These are phyloP conservation scores for Bryconaethiops microstoma DNA, from an alignment of 2,797 vertebrate species.

Conservation along the genomic window DNA sequence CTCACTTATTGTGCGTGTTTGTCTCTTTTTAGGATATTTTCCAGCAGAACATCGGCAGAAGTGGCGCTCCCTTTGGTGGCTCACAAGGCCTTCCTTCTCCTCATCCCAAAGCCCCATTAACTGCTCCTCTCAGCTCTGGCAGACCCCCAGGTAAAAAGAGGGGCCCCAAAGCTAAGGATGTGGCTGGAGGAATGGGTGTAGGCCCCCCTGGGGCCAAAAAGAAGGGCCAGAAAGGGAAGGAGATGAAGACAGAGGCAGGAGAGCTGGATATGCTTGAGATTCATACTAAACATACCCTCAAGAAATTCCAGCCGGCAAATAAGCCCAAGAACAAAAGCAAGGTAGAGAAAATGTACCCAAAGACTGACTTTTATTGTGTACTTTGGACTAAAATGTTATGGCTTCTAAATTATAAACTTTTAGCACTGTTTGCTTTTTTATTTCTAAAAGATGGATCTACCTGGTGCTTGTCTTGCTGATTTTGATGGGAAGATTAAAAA, in stretches of 20 bases:
- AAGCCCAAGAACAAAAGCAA: slow-evolving; percentile 81
- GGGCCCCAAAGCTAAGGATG: slow-evolving; percentile 83
- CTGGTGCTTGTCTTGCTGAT: slow-evolving; percentile 78
- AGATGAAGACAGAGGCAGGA: slow-evolving; percentile 78
- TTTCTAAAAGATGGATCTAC: slow-evolving; percentile 77
- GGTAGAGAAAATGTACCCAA: slow-evolving; percentile 53
- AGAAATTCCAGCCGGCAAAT: slow-evolving; percentile 78
- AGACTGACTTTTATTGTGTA: background rate
- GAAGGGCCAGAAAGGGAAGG: slow-evolving; percentile 80
- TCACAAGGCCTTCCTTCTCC: slow-evolving; percentile 72
- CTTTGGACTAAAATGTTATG: background rate
- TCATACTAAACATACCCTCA: slow-evolving; percentile 84
- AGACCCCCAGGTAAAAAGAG: slow-evolving; percentile 86
- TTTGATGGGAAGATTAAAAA: slow-evolving; percentile 87
- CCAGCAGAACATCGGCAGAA: slow-evolving; percentile 89
- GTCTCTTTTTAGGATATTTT: slow-evolving; percentile 83
- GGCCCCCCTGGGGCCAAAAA: slow-evolving; percentile 76
- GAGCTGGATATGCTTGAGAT: slow-evolving; percentile 84
- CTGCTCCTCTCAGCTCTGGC: slow-evolving; percentile 76
- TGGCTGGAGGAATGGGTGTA: slow-evolving; percentile 67
- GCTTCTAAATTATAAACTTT: background rate
- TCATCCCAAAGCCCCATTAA: slow-evolving; percentile 74
- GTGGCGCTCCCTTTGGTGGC: slow-evolving; percentile 82
- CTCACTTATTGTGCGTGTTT: slow-evolving; percentile 30
- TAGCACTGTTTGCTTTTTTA: background rate